Evolutionary conservation across 2,113 vertebrate genomes (phyloP).

Genomic region (Isichthys henryi): DNA sequence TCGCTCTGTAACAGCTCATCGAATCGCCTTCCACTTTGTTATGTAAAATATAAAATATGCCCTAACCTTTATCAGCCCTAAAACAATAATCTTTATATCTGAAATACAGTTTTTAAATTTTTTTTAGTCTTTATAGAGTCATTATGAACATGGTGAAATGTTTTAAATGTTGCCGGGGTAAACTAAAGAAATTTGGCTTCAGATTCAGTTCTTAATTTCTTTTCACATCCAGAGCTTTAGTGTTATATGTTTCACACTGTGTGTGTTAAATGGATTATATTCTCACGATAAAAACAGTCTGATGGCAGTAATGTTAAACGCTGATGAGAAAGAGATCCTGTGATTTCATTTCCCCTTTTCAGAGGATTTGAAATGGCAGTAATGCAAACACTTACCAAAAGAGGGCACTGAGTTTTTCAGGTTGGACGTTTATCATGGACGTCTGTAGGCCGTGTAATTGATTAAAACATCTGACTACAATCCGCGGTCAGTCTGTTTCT

Average conservation of each 20-base stretch:
- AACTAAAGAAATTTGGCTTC: not conserved
- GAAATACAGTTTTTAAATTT: not conserved
- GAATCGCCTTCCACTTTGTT: not conserved
- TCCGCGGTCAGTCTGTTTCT: not conserved
- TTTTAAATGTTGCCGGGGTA: not conserved
- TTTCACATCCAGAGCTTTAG: not conserved
- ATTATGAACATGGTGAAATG: not conserved
- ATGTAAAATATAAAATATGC: not conserved
- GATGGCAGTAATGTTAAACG: not conserved
- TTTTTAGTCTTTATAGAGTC: not conserved
- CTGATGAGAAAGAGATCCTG: not conserved
- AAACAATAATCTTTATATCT: not conserved
- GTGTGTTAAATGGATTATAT: not conserved
- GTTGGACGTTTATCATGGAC: not conserved
- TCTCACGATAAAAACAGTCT: not conserved
- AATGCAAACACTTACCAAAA: not conserved
- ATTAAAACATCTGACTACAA: not conserved
- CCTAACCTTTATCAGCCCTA: not conserved
- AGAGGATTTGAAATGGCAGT: not conserved
- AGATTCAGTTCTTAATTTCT: not conserved
- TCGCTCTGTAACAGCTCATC: not conserved
- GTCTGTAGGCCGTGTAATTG: not conserved
- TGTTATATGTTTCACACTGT: constrained; percentile 8
- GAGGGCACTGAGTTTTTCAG: not conserved
- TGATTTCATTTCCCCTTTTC: not conserved